These are phyloP conservation scores for Emberiza fucata DNA, from an alignment of 2,113 vertebrate genomes.

Conservation along the genomic window DNA sequence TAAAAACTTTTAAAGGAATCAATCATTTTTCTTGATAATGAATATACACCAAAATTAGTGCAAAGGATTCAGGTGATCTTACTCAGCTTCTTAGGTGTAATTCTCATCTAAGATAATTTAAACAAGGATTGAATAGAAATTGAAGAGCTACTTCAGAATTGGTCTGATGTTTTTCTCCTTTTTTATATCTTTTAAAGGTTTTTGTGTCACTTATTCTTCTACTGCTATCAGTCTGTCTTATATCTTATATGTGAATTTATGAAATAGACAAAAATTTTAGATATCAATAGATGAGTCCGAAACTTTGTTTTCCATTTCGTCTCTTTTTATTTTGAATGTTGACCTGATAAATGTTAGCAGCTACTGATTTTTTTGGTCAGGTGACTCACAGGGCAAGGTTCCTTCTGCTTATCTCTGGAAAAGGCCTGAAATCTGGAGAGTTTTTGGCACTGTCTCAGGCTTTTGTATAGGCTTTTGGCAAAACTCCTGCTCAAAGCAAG, in stretches of 20 bases:
- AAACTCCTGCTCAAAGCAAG: not conserved
- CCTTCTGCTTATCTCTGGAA: not conserved
- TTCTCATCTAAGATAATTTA: not conserved
- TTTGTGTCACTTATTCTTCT: not conserved
- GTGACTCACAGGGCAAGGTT: not conserved
- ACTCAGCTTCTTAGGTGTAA: not conserved
- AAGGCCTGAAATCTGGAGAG: not conserved
- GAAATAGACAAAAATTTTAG: not conserved
- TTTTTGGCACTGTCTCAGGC: not conserved
- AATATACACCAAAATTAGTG: not conserved
- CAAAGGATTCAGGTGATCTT: not conserved
- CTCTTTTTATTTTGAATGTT: not conserved
- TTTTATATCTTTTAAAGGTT: not conserved
- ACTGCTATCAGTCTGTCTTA: not conserved
- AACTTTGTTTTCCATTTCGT: not conserved
- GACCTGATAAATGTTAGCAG: not conserved
- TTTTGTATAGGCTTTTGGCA: not conserved
- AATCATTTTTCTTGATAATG: not conserved
- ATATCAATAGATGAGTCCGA: not conserved
- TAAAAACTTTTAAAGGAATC: not conserved
- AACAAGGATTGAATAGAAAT: not conserved
- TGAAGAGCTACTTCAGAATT: not conserved
- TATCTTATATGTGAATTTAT: not conserved
- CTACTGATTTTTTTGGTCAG: not conserved
- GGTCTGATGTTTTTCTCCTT: not conserved